These are phyloP conservation scores for Columba janthina DNA, from an alignment of 2,113 vertebrate species.

Conservation along the genomic window DNA sequence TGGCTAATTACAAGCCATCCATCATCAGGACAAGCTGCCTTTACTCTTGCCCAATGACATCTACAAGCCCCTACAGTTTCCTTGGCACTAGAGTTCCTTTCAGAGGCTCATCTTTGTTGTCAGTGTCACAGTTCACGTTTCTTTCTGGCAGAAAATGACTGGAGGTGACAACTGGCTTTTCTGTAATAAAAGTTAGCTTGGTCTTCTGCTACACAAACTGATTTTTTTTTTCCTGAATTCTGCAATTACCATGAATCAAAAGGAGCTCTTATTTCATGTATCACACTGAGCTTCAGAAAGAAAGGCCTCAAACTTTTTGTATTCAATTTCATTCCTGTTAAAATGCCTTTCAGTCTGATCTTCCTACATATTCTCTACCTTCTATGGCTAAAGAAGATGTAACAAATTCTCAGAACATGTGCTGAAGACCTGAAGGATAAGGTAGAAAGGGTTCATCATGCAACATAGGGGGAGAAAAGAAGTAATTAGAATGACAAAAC, in stretches of 20 bases:
- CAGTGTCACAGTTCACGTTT: background rate
- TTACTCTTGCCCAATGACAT: background rate
- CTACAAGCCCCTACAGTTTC: background rate
- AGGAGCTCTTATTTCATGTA: background rate
- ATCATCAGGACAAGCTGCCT: background rate
- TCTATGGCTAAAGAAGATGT: background rate
- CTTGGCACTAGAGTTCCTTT: background rate
- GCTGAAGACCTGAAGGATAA: background rate
- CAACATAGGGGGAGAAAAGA: background rate
- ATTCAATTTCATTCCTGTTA: background rate
- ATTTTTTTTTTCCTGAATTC: background rate
- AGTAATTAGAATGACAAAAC: background rate
- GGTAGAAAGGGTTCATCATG: background rate
- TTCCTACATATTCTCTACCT: background rate
- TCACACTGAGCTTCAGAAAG: background rate
- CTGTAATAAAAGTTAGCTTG: background rate
- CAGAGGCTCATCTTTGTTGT: background rate
- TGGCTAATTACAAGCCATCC: constrained; percentile 28
- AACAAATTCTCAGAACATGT: background rate
- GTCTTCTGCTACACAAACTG: background rate
- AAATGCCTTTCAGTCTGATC: background rate
- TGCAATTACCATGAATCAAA: background rate
- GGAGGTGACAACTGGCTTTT: background rate
- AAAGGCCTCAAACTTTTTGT: background rate
- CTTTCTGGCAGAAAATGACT: background rate